Evolutionary conservation across 2,888 invertebrate genomes (phyloP).

Genomic region (Epirrhoe tristata): DNA sequence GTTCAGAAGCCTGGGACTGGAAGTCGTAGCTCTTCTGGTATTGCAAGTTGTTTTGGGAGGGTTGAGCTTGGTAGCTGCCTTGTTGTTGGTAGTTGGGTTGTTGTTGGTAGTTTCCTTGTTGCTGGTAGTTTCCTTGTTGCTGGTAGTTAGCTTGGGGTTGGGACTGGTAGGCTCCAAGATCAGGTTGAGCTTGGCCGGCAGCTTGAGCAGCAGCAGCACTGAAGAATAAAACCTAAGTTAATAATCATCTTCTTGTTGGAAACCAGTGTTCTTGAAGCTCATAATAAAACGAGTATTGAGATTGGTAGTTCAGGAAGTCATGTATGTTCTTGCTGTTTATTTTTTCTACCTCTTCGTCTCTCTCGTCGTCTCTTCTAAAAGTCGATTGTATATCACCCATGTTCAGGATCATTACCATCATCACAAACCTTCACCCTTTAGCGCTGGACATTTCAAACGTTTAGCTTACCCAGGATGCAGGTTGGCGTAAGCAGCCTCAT

Average conservation of each 20-base stretch:
- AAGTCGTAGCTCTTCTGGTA: slow-evolving; percentile 35
- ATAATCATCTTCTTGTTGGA: too few species aligned
- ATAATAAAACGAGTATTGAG: too few species aligned
- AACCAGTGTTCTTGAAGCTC: too few species aligned
- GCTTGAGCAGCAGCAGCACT: slow-evolving; percentile 56
- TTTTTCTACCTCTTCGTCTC: too few species aligned
- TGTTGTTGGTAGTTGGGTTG: slow-evolving; percentile 39
- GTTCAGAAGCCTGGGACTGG: slow-evolving; percentile 46
- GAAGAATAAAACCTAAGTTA: neutral
- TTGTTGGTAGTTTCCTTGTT: slow-evolving; percentile 19
- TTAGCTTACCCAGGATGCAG: slow-evolving; percentile 46
- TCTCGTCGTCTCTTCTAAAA: too few species aligned
- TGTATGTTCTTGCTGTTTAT: too few species aligned
- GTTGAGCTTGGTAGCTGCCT: slow-evolving; percentile 16
- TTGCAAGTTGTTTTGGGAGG: slow-evolving; percentile 21
- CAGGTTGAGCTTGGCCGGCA: slow-evolving; percentile 69
- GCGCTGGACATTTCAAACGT: too few species aligned
- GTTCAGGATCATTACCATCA: too few species aligned
- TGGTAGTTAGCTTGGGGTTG: slow-evolving; percentile 27
- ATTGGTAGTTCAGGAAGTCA: too few species aligned
- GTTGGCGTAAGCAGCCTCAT: slow-evolving; percentile 86
- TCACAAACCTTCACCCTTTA: too few species aligned
- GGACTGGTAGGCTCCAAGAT: slow-evolving; percentile 32
- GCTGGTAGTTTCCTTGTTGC: slow-evolving; percentile 25
- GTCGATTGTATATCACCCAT: too few species aligned